Evolutionary conservation across 2,113 vertebrate species (phyloP), one percentile per base, ranked within the genome.

Genomic region (Anser brachyrhynchus): DNA sequence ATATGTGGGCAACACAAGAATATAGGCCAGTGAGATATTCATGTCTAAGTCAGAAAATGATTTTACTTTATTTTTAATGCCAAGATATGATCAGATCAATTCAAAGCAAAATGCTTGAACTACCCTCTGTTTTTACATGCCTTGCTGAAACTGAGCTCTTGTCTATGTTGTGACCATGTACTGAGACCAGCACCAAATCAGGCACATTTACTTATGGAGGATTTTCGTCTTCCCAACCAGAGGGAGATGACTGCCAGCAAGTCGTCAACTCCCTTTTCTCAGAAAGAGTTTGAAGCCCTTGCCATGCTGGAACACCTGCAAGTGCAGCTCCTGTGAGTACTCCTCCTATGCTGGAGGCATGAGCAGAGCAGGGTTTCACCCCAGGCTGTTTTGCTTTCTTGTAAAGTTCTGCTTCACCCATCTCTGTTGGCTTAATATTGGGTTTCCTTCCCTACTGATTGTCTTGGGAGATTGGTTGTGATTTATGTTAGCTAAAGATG

Each of bases 311-410:
- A 94, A 84, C 51, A 95, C 44, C 93, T 99, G 85, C 98, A 99
- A 81, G 89, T 81, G 55, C 97, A 98, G 61, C 95, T 99, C 39
- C 54, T 97, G 98, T 99, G 95, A 98, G 98, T 98, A 93, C 41
- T 72, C 76, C 33, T 49, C 22, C 59, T 77, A 20, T 62, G 29
- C 69, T 71, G 55, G 37, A 87, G n/a, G 74, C 51, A 31, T 28
- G 43, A 91, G 55, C 5, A 2, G 28, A 43, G 26, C 62, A 75
- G 70, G 43, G 15, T 54, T 92, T 75, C 39, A 82, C 46, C 66
- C 25, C 54, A 54, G 66, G 43, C 69, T 82, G 16, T 58, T 85
- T 57, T 78, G 37, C 17, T 74, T 25, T 73, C 55, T 43, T 46
- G 18, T 43, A 49, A 72, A 20, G 62, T 77, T 92, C n/a, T 91